phyloP scores from a whole-genome alignment of 2,888 invertebrate genomes.

The Chrysolina haemoptera region DNA sequence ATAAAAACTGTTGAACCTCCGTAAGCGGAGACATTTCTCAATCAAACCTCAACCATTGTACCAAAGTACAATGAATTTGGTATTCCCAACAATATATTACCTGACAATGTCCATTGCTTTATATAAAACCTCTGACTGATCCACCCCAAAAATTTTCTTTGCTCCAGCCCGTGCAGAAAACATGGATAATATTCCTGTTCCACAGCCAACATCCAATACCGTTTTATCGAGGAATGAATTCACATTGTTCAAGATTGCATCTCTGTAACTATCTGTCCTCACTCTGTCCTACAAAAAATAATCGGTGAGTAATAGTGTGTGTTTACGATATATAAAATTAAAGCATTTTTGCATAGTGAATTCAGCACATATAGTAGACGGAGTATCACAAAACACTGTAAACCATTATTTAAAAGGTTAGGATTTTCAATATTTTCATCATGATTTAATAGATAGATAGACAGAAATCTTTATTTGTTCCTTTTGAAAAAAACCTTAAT shows the following conservation, averaged over 20 bases:
- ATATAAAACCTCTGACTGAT: slow-evolving; percentile 96
- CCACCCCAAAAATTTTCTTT: slow-evolving; percentile 90
- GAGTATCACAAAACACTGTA: no score
- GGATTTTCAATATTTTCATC: no score
- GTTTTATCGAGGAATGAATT: slow-evolving; percentile 80
- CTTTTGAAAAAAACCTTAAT: no score
- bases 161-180: slow-evolving; percentile 97
- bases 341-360: no score
- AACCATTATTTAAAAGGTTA: no score
- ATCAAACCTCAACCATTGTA: no score
- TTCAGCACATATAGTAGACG: no score
- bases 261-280: slow-evolving; percentile 88
- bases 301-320: slow-evolving; percentile 15
- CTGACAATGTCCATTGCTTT: slow-evolving; percentile 96
- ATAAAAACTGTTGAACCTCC: no score
- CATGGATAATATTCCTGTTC: slow-evolving; percentile 98
- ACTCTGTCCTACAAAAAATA: slow-evolving; percentile 78
- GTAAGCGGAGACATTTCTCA: no score
- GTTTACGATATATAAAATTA: no score
- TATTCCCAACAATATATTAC: slow-evolving; percentile 65
- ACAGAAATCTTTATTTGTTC: no score
- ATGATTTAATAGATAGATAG: no score
- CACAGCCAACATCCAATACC: slow-evolving; percentile 97
- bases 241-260: slow-evolving; percentile 85
- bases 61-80: neutral